Evolutionary conservation across 2,113 vertebrate species (phyloP).

Genomic region (Clarias gariepinus): DNA sequence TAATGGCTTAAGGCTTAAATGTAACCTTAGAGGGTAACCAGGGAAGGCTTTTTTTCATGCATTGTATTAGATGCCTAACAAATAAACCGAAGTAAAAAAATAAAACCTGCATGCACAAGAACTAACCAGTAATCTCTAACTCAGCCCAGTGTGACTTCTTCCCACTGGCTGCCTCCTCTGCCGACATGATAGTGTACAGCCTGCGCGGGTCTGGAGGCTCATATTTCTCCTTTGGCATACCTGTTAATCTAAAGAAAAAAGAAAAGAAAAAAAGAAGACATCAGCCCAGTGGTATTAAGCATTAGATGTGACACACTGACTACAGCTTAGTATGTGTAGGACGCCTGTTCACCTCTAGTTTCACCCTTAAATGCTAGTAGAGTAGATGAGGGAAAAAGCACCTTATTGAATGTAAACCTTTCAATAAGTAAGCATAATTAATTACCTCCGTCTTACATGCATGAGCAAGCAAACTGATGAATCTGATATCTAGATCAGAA

Average conservation of each 20-base stretch:
- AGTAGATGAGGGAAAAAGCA: neutral
- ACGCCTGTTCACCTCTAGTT: neutral
- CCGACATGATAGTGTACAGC: conserved; percentile 99
- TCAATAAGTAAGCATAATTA: neutral
- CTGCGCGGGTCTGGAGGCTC: conserved; percentile 97
- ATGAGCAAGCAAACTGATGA: neutral
- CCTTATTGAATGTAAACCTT: neutral
- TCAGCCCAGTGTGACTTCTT: conserved; percentile 98
- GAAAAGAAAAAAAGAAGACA: conserved; percentile 35
- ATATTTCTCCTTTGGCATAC: conserved; percentile 99
- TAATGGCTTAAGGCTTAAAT: neutral
- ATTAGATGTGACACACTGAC: neutral
- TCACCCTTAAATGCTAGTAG: neutral
- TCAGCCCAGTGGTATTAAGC: neutral
- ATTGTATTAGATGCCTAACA: neutral
- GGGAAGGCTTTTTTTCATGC: neutral
- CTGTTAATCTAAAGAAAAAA: conserved; percentile 83
- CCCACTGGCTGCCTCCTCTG: conserved; percentile 93
- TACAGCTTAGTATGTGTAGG: neutral
- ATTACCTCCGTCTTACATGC: neutral
- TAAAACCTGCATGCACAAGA: neutral
- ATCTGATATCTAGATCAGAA: neutral
- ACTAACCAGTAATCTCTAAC: conserved; percentile 96
- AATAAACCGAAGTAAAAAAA: neutral
- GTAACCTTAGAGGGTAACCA: neutral